phyloP scores from a whole-genome alignment of 2,113 vertebrate species.

The Synodontis membranacea region DNA sequence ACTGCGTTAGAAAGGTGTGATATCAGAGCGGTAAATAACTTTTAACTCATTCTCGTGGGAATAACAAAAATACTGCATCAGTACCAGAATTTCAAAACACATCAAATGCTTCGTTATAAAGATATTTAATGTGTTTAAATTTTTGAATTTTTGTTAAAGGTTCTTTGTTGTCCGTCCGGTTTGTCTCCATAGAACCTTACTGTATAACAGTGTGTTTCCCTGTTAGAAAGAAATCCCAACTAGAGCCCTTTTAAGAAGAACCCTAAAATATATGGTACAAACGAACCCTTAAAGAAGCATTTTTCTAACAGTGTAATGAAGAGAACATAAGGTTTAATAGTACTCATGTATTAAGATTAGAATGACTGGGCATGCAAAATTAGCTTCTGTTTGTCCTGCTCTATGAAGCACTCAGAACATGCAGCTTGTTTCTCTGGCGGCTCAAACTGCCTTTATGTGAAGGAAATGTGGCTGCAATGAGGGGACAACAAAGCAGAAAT shows the following conservation, averaged over 20 bases:
- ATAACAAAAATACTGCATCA: neutral
- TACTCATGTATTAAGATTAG: neutral
- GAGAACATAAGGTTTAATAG: neutral
- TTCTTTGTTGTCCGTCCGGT: neutral
- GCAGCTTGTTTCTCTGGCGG: neutral
- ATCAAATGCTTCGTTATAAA: neutral
- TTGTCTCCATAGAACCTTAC: neutral
- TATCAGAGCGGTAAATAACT: neutral
- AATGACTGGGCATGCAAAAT: constrained; percentile 5
- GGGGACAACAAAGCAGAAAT: constrained; percentile 45
- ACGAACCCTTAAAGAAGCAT: neutral
- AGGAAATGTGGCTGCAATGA: constrained; percentile 28
- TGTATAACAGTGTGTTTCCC: neutral
- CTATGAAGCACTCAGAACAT: neutral
- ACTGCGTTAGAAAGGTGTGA: neutral
- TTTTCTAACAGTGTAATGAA: neutral
- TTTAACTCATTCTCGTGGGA: neutral
- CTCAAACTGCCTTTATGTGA: constrained; percentile 24
- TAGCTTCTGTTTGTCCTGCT: neutral
- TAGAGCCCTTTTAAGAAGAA: neutral
- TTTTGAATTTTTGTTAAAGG: neutral
- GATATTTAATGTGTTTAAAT: neutral
- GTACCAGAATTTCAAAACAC: neutral
- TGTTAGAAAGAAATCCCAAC: neutral
- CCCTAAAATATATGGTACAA: no score